Evolutionary conservation across 2,113 vertebrate genomes (phyloP), one percentile per base, ranked within the genome.

Genomic region (Sigmodon hispidus): DNA sequence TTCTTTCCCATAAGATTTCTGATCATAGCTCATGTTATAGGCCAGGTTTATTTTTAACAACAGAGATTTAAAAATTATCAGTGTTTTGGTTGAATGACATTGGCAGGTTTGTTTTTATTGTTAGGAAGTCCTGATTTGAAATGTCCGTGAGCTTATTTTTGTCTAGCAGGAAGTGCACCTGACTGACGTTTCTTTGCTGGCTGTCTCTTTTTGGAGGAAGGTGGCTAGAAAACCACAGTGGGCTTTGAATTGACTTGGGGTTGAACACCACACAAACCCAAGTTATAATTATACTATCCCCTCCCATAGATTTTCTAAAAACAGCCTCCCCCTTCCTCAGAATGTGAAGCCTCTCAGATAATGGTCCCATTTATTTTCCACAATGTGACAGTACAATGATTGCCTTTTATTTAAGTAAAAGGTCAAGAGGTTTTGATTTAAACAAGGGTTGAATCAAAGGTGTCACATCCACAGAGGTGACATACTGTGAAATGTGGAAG

Each of bases 201-300:
- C 31, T 8, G 21, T 45, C n/a, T 72, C 12, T 43, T 91, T 26
- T 80, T 19, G 57, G 95, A 69, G 43, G 67, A 43, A 24, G 10
- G 76, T 34, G 90, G 93, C 87, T 75, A 83, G 91, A 57, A 88
- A 96, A 84, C 36, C 85, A 36, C 84, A 22, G 26, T 73, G 16
- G 80, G 57, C 45, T 92, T 92, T 89, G 92, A 87, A 79, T 89
- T 13, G 77, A 70, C 43, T 57, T 86, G 88, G 94, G 89, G 45
- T 6, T 36, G 48, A 92, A 31, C 0, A 4, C 55, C 40, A 57
- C 94, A 15, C 48, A 52, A 16, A 26, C 67, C 86, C 85, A 43
- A 31, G 84, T 79, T 95, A 79, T 89, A 87, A 92, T 45, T 79
- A 84, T 36, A 43, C 15, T 10, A 11, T 63, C 63, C 52, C 22